Evolutionary conservation across 2,113 vertebrate genomes (phyloP), one percentile per base, ranked within the genome.

Genomic region (Pelecanus crispus): DNA sequence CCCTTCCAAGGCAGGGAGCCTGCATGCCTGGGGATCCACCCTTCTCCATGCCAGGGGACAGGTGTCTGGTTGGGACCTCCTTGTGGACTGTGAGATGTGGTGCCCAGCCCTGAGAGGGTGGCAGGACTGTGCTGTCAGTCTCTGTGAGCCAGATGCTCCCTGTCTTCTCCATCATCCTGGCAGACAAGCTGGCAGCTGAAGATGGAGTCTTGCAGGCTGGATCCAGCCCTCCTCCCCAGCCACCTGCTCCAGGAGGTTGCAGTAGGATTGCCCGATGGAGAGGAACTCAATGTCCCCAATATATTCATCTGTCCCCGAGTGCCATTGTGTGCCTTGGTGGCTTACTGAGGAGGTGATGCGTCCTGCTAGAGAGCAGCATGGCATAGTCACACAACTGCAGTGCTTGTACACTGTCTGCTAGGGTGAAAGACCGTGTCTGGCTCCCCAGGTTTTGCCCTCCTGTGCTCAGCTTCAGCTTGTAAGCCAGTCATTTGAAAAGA

Each of bases 1-100:
- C 29, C 32, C 19, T 63, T n/a, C 55, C 14, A 42, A 70, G 17
- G 42, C 66, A 63, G 73, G 66, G 22, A 87, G 14, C 17, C 55
- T 32, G 44, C 0, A 0, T 44, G 28, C 49, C 4, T 1, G 13
- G 50, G 24, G 9, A 66, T 63, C 66, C 56, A 38, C 45, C 24
- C n/a, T 90, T 81, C 45, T 71, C 19, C 40, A 17, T 70, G n/a
- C 56, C 32, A 74, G 32, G 45, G 62, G 36, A 65, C 38, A n/a
- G 11, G n/a, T 79, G 42, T 34, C 44, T 59, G 38, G 4, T 18
- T 74, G 55, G 22, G 49, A 65, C 50, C 62, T 79, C 50, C n/a
- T 70, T 0, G 0, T 66, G 61, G 50, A n/a, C 62, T 29, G 9
- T 40, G 45, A 50, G 32, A 29, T 55, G 40, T 40, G 55, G 31